Conservation (phyloP, 2,797 vertebrate genomes). For the Xerus rutilus region DNA sequence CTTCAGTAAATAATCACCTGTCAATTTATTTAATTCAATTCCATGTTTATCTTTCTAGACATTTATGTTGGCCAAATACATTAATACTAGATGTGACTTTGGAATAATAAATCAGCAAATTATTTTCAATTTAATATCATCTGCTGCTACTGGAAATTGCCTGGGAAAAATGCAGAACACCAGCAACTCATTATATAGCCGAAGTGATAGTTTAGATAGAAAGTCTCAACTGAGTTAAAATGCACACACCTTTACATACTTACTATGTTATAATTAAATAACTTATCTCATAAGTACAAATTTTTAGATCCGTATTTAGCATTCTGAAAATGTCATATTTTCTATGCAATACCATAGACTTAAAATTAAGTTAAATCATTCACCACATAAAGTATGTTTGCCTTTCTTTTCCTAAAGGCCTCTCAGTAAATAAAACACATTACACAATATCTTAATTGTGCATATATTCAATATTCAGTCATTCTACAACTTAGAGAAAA, state of each 20-base stretch:
- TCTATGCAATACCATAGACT: background rate
- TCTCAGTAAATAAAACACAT: background rate
- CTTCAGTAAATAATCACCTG: constrained; percentile 61
- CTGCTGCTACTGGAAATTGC: constrained; percentile 43
- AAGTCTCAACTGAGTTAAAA: constrained; percentile 22
- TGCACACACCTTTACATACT: background rate
- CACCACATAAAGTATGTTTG: background rate
- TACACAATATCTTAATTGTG: background rate
- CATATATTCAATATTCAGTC: background rate
- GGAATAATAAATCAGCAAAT: constrained; percentile 58
- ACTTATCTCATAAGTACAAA: background rate
- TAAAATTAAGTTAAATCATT: constrained; percentile 36
- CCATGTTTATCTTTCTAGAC: constrained; percentile 62
- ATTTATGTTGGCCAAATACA: constrained; percentile 44
- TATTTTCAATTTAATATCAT: constrained; percentile 67
- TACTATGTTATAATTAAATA: background rate
- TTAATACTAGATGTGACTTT: constrained; percentile 56
- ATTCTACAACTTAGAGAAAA: background rate
- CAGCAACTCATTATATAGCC: background rate
- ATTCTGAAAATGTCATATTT: background rate
- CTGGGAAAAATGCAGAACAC: background rate
- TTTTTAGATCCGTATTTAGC: background rate
- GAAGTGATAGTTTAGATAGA: constrained; percentile 12
- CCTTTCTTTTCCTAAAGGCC: background rate
- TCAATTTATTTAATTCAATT: constrained; percentile 69